Evolutionary conservation across 2,888 invertebrate species (phyloP).

Genomic region (Nemotelus nigrinus): DNA sequence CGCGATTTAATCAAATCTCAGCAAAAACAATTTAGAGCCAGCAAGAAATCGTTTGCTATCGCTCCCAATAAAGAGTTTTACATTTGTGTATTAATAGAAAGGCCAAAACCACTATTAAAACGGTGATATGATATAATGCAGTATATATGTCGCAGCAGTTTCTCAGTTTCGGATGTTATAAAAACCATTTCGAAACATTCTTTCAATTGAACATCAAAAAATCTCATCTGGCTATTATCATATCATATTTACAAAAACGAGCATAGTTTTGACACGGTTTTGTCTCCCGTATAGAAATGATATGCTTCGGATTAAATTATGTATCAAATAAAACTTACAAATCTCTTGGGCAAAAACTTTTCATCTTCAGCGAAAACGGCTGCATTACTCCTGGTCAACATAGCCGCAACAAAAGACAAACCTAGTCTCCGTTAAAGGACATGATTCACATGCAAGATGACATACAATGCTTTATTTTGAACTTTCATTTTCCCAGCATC

Average conservation of each 20-base stretch:
- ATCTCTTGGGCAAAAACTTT: slow-evolving; percentile 47
- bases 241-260: too few relatives aligned
- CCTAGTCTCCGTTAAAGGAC: neutral
- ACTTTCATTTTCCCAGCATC: too few relatives aligned
- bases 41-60: slow-evolving; percentile 8
- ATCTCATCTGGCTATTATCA: slow-evolving; percentile 22
- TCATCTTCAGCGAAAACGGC: slow-evolving; percentile 8
- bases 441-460: neutral
- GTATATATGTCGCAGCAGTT: neutral
- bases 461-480: too few relatives aligned
- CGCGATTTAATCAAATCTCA: too few relatives aligned
- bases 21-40: too few relatives aligned
- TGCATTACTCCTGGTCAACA: too few relatives aligned
- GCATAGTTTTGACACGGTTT: slow-evolving; percentile 36
- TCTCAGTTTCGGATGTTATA: slow-evolving; percentile 17
- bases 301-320: slow-evolving; percentile 46
- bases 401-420: neutral
- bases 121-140: neutral
- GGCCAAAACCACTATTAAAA: neutral
- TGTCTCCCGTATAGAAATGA: slow-evolving; percentile 33
- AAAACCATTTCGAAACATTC: slow-evolving; percentile 39
- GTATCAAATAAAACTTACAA: slow-evolving; percentile 49
- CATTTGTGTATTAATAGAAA: neutral
- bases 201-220: slow-evolving; percentile 26
- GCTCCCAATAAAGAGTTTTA: neutral